Evolutionary conservation across 2,888 invertebrate genomes (phyloP).

Genomic region (Cyclophora punctaria): DNA sequence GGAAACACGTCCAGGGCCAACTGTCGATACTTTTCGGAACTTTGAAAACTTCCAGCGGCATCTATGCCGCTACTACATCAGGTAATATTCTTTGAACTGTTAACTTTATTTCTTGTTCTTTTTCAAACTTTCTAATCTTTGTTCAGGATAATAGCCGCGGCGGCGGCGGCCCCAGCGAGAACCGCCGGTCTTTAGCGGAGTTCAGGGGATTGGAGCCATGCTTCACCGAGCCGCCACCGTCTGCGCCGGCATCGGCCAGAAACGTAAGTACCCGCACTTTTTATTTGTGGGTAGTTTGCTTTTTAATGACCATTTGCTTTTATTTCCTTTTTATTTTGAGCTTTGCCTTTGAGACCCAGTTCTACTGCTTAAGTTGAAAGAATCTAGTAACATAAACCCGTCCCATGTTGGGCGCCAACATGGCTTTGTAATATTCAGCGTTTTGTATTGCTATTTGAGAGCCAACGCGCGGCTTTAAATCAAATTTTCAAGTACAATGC

Average conservation of each 20-base stretch:
- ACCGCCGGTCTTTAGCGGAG: slow-evolving; percentile 49
- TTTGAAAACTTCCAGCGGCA: slow-evolving; percentile 44
- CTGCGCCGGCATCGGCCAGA: slow-evolving; percentile 29
- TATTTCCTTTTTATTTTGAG: too few species aligned
- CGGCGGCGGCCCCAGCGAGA: slow-evolving; percentile 46
- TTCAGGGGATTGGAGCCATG: slow-evolving; percentile 40
- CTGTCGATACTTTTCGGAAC: slow-evolving; percentile 34
- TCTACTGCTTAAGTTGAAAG: too few species aligned
- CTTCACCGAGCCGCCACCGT: slow-evolving; percentile 27
- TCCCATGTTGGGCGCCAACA: slow-evolving; percentile 46
- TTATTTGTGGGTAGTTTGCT: background rate
- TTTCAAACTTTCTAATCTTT: slow-evolving; percentile 1
- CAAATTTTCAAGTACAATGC: slow-evolving; percentile 43
- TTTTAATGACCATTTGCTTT: background rate
- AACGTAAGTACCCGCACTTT: slow-evolving; percentile 38
- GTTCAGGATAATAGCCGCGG: slow-evolving; percentile 45
- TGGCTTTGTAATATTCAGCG: slow-evolving; percentile 1
- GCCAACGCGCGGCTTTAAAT: slow-evolving; percentile 32
- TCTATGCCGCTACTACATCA: slow-evolving; percentile 61
- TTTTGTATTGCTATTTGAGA: slow-evolving; percentile 22
- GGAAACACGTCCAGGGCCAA: slow-evolving; percentile 31
- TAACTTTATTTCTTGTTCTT: background rate
- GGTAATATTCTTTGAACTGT: slow-evolving; percentile 28
- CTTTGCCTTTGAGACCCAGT: too few species aligned
- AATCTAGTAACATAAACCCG: background rate